phyloP scores from a whole-genome alignment of 2,797 vertebrate species.

The Natrix natrix region DNA sequence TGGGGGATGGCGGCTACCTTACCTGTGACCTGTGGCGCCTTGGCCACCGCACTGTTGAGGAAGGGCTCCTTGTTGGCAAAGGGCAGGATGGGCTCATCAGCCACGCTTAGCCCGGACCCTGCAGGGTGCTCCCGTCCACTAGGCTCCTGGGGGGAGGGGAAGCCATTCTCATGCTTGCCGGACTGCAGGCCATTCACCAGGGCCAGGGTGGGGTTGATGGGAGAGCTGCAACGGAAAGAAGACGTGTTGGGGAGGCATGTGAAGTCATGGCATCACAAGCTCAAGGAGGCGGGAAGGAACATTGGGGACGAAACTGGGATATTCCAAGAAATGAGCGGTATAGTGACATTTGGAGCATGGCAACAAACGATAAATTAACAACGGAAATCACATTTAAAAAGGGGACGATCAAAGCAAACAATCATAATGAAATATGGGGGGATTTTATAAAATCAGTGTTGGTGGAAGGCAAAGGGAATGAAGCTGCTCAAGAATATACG shows the following conservation, averaged over 20 bases:
- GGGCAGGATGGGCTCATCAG: constrained; percentile 79
- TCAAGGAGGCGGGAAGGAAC: background rate
- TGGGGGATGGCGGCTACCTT: background rate
- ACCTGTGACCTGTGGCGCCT: constrained; percentile 95
- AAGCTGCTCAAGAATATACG: too few species aligned
- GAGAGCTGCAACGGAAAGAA: constrained; percentile 50
- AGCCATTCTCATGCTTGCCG: constrained; percentile 84
- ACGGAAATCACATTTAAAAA: too few species aligned
- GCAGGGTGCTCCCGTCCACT: constrained; percentile 30
- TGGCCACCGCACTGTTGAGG: constrained; percentile 86
- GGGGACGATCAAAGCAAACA: too few species aligned
- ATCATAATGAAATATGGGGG: too few species aligned
- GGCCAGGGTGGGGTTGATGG: constrained; percentile 51
- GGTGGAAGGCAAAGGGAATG: too few species aligned
- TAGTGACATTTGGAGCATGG: too few species aligned
- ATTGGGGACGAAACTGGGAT: too few species aligned
- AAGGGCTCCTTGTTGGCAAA: constrained; percentile 87
- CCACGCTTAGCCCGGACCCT: constrained; percentile 42
- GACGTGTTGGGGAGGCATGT: background rate
- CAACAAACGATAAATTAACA: too few species aligned
- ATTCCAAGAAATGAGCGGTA: too few species aligned
- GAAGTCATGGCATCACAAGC: background rate
- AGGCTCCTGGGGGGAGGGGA: constrained; percentile 76
- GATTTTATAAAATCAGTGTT: too few species aligned
- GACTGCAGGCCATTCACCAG: constrained; percentile 86